phyloP scores from a whole-genome alignment of 37 sponge, comb jelly and placozoan species.

The Theonella swinhoei region DNA sequence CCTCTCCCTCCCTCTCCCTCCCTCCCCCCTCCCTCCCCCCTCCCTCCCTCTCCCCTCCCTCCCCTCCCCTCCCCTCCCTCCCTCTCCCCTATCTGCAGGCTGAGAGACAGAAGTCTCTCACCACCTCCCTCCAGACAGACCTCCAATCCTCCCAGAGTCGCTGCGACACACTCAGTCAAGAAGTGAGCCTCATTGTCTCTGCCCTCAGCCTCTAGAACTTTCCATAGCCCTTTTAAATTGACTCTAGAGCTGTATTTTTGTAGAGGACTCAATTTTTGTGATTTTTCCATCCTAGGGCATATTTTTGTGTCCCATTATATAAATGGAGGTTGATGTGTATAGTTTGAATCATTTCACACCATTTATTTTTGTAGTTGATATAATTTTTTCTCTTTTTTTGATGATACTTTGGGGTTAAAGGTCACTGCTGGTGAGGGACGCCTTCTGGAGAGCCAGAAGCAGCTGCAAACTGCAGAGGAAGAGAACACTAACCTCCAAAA shows the following conservation, averaged over 20 bases:
- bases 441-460: background rate
- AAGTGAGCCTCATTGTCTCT: conserved; percentile 21
- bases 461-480: background rate
- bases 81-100: conserved; percentile 15
- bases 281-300: background rate
- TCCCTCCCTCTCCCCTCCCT: conserved; percentile 14
- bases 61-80: background rate
- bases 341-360: background rate
- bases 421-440: background rate
- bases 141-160: conserved; percentile 23
- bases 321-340: no score
- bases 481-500: background rate
- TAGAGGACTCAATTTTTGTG: no score
- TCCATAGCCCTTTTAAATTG: background rate
- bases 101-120: conserved; percentile 17
- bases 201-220: background rate
- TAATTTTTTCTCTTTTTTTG: background rate
- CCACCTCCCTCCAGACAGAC: conserved; percentile 32
- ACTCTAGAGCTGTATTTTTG: background rate
- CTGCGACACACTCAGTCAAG: conserved; percentile 37
- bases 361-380: background rate
- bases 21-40: conserved; percentile 21
- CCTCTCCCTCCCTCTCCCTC: conserved; percentile 4
- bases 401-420: background rate
- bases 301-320: background rate